These are phyloP conservation scores for Pharmacophagus antenor DNA, from an alignment of 2,888 invertebrate genomes.

Conservation along the genomic window DNA sequence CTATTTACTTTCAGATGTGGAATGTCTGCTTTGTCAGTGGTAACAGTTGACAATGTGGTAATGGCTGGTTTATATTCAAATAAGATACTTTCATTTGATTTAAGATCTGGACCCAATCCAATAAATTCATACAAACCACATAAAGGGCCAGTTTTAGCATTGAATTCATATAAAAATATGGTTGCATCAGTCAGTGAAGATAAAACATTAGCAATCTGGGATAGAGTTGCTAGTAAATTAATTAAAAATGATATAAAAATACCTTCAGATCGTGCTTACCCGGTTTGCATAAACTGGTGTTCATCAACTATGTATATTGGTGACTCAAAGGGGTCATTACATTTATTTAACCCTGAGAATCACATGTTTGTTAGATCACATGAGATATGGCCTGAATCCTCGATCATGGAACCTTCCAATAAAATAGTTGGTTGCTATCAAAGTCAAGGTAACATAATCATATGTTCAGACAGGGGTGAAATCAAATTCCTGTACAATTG, in stretches of 20 bases:
- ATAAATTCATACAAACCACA: conserved; percentile 73
- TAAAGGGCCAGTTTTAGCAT: conserved; percentile 73
- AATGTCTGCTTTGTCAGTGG: conserved; percentile 78
- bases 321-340: conserved; percentile 68
- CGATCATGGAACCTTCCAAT: conserved; percentile 55
- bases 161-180: conserved; percentile 61
- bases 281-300: conserved; percentile 68
- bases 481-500: conserved; percentile 72
- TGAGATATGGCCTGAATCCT: conserved; percentile 64
- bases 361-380: conserved; percentile 52
- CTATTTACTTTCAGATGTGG: conserved; percentile 53
- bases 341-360: conserved; percentile 64
- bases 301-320: conserved; percentile 66
- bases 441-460: conserved; percentile 62
- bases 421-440: conserved; percentile 70
- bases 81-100: conserved; percentile 77
- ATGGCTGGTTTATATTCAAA: conserved; percentile 80
- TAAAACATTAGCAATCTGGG: conserved; percentile 79
- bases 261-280: conserved; percentile 63
- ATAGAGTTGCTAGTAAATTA: conserved; percentile 73
- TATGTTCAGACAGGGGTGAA: conserved; percentile 71
- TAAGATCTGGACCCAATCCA: conserved; percentile 61
- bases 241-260: conserved; percentile 61
- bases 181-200: conserved; percentile 82
- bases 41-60: conserved; percentile 67